These are phyloP conservation scores for Lutjanus campechanus DNA, from an alignment of 2,797 vertebrate genomes.

Conservation along the genomic window DNA sequence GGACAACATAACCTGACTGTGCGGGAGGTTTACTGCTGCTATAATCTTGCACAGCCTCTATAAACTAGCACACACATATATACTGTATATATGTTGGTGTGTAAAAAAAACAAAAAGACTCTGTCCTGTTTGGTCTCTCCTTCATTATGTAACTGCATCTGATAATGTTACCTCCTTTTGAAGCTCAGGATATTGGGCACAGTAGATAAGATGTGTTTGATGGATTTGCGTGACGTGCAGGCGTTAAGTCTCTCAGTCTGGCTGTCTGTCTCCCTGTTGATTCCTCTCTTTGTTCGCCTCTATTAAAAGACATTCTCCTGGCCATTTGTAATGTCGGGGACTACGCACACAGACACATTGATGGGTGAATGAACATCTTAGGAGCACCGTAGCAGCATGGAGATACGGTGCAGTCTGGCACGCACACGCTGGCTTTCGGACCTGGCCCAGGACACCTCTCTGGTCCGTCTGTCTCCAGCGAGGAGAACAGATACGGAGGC, in stretches of 20 bases:
- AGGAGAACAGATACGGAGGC: conserved; percentile 60
- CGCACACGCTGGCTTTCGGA: conserved; percentile 50
- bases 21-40: neutral
- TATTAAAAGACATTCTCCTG: conserved; percentile 65
- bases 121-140: conserved; percentile 44
- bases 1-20: conserved; percentile 18
- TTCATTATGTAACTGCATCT: conserved; percentile 72
- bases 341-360: conserved; percentile 40
- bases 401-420: conserved; percentile 44
- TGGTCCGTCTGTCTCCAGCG: conserved; percentile 49
- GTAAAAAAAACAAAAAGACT: conserved; percentile 26
- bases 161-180: conserved; percentile 66
- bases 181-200: conserved; percentile 75
- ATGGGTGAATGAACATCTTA: conserved; percentile 66
- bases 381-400: conserved; percentile 27
- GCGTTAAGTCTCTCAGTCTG: conserved; percentile 68
- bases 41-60: neutral
- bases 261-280: conserved; percentile 44
- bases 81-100: neutral
- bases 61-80: neutral
- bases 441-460: conserved; percentile 54
- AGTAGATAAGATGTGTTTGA: conserved; percentile 77
- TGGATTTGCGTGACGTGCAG: conserved; percentile 67
- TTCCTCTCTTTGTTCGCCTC: conserved; percentile 64
- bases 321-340: conserved; percentile 61